phyloP scores from a whole-genome alignment of 2,797 vertebrate genomes.

The Danio jaintianensis region DNA sequence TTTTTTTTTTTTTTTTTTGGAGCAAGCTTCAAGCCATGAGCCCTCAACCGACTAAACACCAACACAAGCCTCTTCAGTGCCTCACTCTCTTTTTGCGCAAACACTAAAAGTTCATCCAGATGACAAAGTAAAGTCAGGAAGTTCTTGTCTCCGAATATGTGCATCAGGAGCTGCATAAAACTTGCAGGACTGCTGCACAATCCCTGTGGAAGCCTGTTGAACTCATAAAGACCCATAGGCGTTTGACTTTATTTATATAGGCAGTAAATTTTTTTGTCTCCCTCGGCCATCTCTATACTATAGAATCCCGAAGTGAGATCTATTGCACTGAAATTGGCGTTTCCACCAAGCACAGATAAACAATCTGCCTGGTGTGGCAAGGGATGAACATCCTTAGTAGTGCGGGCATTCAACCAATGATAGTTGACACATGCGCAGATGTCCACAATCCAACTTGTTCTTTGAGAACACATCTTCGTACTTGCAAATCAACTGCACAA shows the following conservation, averaged over 20 bases:
- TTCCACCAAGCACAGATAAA: no score
- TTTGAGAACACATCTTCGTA: conserved; percentile 26
- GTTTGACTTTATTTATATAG: no score
- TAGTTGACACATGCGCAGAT: conserved; percentile 28
- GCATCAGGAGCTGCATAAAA: conserved; percentile 44
- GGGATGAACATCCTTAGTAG: neutral
- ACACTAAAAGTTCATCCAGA: conserved; percentile 30
- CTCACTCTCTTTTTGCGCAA: conserved; percentile 9
- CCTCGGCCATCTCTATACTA: conserved; percentile 22
- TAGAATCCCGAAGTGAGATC: conserved; percentile 19
- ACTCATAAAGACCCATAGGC: conserved; percentile 25
- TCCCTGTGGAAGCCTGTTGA: neutral
- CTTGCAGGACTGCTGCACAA: conserved; percentile 50
- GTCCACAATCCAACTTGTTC: conserved; percentile 36
- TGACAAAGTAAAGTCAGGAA: conserved; percentile 5
- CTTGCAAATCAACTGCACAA: neutral
- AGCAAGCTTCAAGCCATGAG: conserved; percentile 40
- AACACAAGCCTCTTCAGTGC: conserved; percentile 21
- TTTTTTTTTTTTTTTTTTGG: no score
- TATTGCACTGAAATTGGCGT: no score
- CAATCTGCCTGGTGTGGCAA: conserved; percentile 5
- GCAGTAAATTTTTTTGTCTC: conserved; percentile 32
- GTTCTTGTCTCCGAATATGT: conserved; percentile 32
- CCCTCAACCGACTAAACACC: conserved; percentile 17
- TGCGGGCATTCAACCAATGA: neutral